Evolutionary conservation across 2,797 vertebrate species (phyloP).

Genomic region (Sylvia borin): DNA sequence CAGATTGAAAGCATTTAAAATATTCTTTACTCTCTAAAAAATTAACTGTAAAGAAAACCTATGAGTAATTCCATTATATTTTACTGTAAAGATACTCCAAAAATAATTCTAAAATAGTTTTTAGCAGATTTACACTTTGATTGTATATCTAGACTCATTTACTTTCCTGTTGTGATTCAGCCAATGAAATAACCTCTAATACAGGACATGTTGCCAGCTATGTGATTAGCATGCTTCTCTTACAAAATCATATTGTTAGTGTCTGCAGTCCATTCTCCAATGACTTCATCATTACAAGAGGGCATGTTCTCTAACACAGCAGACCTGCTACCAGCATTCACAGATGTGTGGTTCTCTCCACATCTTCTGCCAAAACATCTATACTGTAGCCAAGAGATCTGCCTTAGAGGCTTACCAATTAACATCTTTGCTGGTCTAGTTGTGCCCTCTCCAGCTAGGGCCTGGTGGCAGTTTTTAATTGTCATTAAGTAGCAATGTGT

Average conservation of each 20-base stretch:
- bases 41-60: neutral
- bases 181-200: neutral
- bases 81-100: neutral
- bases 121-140: neutral
- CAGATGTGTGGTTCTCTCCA: neutral
- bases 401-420: rapidly evolving
- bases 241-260: neutral
- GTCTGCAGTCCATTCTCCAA: neutral
- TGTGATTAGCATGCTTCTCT: neutral
- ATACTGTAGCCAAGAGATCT: neutral
- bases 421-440: neutral
- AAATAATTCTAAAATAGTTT: neutral
- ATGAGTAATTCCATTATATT: neutral
- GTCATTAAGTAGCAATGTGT: neutral
- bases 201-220: neutral
- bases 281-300: neutral
- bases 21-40: neutral
- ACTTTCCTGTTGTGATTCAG: neutral
- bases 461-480: neutral
- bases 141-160: neutral
- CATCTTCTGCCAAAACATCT: neutral
- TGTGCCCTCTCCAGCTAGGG: neutral
- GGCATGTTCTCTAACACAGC: rapidly evolving
- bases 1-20: neutral
- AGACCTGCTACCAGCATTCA: neutral